A percentile compares a stretch with the other conserved stretches of the same genome.
Evolutionary conservation across 2,113 vertebrate genomes (phyloP).

Genomic region (Poeciliopsis occidentalis): DNA sequence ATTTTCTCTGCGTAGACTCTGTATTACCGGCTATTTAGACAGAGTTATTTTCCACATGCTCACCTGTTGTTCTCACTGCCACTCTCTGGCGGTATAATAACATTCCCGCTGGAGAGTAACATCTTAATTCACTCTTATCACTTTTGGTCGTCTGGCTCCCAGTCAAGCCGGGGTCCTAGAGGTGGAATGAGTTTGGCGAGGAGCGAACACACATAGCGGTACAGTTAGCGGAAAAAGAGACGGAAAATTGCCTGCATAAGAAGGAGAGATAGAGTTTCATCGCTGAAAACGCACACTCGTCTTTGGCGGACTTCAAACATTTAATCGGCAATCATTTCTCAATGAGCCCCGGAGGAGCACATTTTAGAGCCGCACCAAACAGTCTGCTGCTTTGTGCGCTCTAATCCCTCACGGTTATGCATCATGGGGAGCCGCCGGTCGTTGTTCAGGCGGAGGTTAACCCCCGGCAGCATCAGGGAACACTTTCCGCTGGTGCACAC

Average conservation of each 20-base stretch:
- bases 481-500: constrained; percentile 70
- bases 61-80: constrained; percentile 81
- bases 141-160: constrained; percentile 80
- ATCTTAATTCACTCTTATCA: constrained; percentile 81
- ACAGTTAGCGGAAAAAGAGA: constrained; percentile 80
- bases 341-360: constrained; percentile 83
- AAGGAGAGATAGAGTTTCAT: constrained; percentile 84
- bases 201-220: constrained; percentile 80
- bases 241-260: constrained; percentile 84
- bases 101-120: constrained; percentile 76
- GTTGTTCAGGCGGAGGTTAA: constrained; percentile 73
- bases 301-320: constrained; percentile 83
- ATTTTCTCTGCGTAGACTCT: constrained; percentile 56
- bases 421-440: constrained; percentile 74
- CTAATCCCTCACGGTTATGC: constrained; percentile 82
- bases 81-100: constrained; percentile 79
- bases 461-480: constrained; percentile 75
- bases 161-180: constrained; percentile 81
- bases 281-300: constrained; percentile 76
- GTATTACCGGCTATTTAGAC: constrained; percentile 63
- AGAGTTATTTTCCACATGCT: constrained; percentile 67
- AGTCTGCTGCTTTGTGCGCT: constrained; percentile 79
- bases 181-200: constrained; percentile 85
- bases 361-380: constrained; percentile 82
- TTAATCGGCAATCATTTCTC: constrained; percentile 85